Percentiles rank a stretch among this genome's conserved stretches.
These are phyloP conservation scores for Chironomus striatipennis DNA, from an alignment of 1,140 invertebrate species.

Conservation along the genomic window DNA sequence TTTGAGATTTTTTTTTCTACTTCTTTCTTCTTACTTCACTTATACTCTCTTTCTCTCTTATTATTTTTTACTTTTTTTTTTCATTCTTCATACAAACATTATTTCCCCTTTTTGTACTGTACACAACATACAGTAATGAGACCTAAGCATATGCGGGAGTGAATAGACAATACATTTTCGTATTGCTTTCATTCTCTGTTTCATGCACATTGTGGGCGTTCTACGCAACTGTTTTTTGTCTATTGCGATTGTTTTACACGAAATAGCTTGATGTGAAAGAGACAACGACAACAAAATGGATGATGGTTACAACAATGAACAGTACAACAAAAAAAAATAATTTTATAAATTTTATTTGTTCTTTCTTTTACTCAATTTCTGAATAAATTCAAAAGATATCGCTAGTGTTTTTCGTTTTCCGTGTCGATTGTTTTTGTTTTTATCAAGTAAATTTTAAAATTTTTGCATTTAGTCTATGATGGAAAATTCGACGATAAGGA, in stretches of 20 bases:
- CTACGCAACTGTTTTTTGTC: slow-evolving; percentile 23
- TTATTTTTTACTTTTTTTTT: neutral
- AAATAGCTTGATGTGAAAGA: neutral
- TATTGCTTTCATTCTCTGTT: neutral
- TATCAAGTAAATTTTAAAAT: neutral
- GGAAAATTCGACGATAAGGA: neutral
- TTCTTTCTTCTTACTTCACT: neutral
- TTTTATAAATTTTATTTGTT: too few relatives aligned
- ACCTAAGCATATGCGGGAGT: neutral
- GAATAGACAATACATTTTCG: neutral
- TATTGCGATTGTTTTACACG: slow-evolving; percentile 16
- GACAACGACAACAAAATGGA: slow-evolving; percentile 20
- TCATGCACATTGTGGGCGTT: slow-evolving; percentile 12
- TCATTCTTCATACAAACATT: neutral
- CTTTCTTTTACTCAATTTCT: neutral
- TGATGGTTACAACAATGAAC: slow-evolving; percentile 15
- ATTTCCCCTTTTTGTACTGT: neutral
- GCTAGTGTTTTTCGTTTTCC: neutral
- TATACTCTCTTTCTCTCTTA: neutral
- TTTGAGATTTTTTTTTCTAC: neutral
- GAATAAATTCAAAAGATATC: slow-evolving; percentile 20
- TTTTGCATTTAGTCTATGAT: neutral
- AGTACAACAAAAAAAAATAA: too few relatives aligned
- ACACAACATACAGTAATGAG: neutral
- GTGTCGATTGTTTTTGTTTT: neutral